These are phyloP conservation scores for Lasioglossum leucozonium DNA, from an alignment of 2,888 invertebrate genomes.

Conservation along the genomic window DNA sequence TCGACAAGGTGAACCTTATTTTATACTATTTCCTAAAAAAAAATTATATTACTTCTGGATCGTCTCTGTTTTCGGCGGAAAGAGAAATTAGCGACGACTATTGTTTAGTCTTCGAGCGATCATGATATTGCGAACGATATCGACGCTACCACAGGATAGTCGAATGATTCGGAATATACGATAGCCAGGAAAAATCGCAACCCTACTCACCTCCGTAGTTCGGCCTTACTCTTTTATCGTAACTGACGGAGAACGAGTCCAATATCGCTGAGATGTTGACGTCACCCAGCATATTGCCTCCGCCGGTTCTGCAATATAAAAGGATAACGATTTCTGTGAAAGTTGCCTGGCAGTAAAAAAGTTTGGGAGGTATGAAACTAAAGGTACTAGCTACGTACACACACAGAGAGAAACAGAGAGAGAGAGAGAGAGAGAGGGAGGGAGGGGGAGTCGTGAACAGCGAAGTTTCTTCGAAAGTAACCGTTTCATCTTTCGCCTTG, in stretches of 20 bases:
- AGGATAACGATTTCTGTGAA: slow-evolving; percentile 54
- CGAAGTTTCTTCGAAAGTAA: slow-evolving; percentile 14
- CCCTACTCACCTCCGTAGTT: slow-evolving; percentile 96
- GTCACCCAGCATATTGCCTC: slow-evolving; percentile 95
- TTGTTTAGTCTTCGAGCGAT: background rate
- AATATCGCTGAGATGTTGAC: slow-evolving; percentile 98
- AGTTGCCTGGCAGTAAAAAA: slow-evolving; percentile 35
- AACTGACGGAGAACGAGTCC: slow-evolving; percentile 98
- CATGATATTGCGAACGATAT: slow-evolving; percentile 61
- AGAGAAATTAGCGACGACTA: no score
- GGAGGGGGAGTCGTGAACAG: background rate
- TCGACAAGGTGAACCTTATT: background rate
- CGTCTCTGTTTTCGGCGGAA: background rate
- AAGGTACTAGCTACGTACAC: slow-evolving; percentile 21
- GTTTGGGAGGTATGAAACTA: slow-evolving; percentile 10
- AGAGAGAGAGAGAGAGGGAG: no score
- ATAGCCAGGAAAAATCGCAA: slow-evolving; percentile 78
- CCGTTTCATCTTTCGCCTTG: slow-evolving; percentile 11
- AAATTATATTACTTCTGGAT: background rate
- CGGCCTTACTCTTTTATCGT: slow-evolving; percentile 99
- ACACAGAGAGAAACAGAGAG: background rate
- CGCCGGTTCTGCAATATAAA: slow-evolving; percentile 87
- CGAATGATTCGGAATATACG: slow-evolving; percentile 68
- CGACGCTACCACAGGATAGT: slow-evolving; percentile 57
- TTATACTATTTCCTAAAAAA: background rate